Percentiles rank a stretch among this genome's conserved stretches.
Conservation (phyloP, 2,797 vertebrate species). For the Darevskia mixta region DNA sequence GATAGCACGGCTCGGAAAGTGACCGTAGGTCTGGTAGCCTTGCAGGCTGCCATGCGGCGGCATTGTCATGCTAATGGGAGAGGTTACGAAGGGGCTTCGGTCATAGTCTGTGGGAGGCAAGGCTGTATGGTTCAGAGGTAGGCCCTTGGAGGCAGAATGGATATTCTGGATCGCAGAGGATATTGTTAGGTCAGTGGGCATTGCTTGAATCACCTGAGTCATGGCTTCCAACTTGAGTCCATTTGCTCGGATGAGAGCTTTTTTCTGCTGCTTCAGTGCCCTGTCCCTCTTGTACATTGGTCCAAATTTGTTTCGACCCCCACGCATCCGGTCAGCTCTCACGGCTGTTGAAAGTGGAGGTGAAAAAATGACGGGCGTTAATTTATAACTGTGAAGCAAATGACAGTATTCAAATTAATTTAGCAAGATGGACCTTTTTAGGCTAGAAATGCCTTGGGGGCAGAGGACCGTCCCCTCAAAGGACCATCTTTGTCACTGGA, state of each 20-base stretch:
- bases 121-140: constrained; percentile 94
- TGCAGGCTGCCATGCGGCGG: constrained; percentile 93
- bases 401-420: background rate
- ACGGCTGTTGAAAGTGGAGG: constrained; percentile 83
- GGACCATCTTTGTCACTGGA: background rate
- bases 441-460: background rate
- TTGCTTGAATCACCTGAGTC: constrained; percentile 97
- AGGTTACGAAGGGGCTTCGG: constrained; percentile 96
- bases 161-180: constrained; percentile 97
- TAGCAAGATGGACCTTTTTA: background rate
- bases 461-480: no score
- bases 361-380: background rate
- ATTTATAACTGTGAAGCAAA: background rate
- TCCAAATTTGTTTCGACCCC: constrained; percentile 97
- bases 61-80: constrained; percentile 98
- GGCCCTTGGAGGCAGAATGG: constrained; percentile 95
- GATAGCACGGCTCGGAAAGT: constrained; percentile 96
- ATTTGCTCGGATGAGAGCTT: constrained; percentile 97
- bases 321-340: constrained; percentile 97
- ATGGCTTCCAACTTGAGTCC: constrained; percentile 98
- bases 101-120: constrained; percentile 97
- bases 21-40: constrained; percentile 94
- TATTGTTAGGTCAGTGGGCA: constrained; percentile 96
- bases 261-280: constrained; percentile 97
- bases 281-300: constrained; percentile 99